phyloP scores from a whole-genome alignment of 2,888 invertebrate genomes.

The Drosophila ezoana region DNA sequence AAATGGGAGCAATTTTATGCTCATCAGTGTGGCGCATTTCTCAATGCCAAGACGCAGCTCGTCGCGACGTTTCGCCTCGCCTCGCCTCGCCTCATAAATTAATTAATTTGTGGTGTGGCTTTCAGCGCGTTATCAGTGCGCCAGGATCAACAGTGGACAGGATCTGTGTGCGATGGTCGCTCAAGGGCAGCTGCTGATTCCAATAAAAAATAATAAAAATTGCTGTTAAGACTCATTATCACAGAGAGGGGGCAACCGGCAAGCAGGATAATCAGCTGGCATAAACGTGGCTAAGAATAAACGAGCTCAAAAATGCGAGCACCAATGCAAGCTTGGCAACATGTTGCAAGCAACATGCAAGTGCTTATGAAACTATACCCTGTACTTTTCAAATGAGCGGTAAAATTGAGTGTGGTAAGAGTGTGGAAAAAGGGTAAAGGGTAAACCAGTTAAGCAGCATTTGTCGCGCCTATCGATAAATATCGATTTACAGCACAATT shows the following conservation, averaged over 20 bases:
- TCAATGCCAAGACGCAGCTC: slow-evolving; percentile 60
- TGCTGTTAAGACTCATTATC: slow-evolving; percentile 82
- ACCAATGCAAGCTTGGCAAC: slow-evolving; percentile 46
- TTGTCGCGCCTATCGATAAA: background rate
- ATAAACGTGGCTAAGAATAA: slow-evolving; percentile 33
- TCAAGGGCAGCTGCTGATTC: slow-evolving; percentile 74
- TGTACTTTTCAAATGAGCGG: background rate
- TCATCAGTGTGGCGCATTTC: slow-evolving; percentile 73
- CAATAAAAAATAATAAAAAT: slow-evolving; percentile 68
- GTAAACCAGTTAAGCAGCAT: no score
- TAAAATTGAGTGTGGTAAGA: no score
- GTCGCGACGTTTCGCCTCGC: slow-evolving; percentile 3
- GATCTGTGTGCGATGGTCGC: slow-evolving; percentile 41
- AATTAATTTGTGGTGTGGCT: slow-evolving; percentile 83
- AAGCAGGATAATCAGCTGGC: slow-evolving; percentile 65
- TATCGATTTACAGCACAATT: background rate
- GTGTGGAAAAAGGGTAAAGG: no score
- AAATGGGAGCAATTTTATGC: slow-evolving; percentile 76
- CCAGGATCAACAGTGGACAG: slow-evolving; percentile 57
- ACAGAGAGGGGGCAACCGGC: slow-evolving; percentile 32
- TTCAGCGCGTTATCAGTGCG: slow-evolving; percentile 72
- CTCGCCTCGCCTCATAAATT: slow-evolving; percentile 75
- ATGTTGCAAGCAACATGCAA: slow-evolving; percentile 53
- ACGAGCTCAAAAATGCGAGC: slow-evolving; percentile 42
- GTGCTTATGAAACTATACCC: slow-evolving; percentile 17